phyloP scores from a whole-genome alignment of 2,113 vertebrate species.

The Chrysemys picta region DNA sequence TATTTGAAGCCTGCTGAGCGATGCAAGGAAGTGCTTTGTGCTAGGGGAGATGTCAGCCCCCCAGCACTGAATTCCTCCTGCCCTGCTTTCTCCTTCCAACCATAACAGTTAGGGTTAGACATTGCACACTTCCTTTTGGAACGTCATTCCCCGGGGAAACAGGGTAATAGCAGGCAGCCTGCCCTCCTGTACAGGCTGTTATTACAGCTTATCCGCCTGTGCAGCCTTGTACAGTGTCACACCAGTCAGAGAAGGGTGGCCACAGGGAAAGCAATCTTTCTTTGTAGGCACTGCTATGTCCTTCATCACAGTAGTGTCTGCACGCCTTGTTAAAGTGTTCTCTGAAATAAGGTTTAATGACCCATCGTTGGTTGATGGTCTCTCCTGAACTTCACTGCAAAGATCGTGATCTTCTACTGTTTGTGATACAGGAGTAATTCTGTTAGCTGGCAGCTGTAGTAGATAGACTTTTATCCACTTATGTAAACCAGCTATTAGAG shows the following conservation, averaged over 20 bases:
- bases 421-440: background rate
- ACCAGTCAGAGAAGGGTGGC: background rate
- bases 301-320: background rate
- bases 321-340: background rate
- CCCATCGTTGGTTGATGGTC: background rate
- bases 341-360: background rate
- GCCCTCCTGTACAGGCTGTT: background rate
- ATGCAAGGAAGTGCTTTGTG: background rate
- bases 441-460: background rate
- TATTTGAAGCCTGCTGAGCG: too few species aligned
- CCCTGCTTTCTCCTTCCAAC: background rate
- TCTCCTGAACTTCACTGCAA: background rate
- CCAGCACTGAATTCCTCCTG: background rate
- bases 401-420: background rate
- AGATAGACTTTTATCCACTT: background rate
- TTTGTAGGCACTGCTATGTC: background rate
- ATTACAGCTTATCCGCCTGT: fast-evolving
- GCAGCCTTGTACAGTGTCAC: background rate
- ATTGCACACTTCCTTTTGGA: background rate
- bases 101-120: background rate
- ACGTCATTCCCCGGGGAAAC: background rate
- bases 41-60: background rate
- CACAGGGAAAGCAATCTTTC: background rate
- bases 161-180: background rate
- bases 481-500: background rate